Base-by-base conservation (phyloP, 2,797 vertebrate species). In the Sibirionetta formosa region DNA sequence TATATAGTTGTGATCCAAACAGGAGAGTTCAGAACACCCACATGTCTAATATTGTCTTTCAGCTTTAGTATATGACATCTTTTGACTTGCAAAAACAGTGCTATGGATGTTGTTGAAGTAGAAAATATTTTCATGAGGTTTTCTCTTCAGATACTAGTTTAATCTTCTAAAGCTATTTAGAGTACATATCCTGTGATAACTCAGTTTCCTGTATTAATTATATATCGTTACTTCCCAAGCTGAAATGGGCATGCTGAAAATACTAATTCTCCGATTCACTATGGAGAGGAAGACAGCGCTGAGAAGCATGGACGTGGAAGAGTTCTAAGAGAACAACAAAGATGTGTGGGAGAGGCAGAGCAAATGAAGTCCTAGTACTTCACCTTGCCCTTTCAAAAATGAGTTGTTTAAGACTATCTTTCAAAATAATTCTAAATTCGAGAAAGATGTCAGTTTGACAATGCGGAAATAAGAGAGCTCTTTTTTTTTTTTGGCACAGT, bases 161-260 rank as follows among this genome's bases (percentile, higher is more conserved):
- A 76, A 88, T 33, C 38, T 85, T 90, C 44, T 79, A 26, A n/a
- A 86, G 64, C 42, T 84, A 38, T 82, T 83, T 61, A 57, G 73
- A 78, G 51, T 54, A 35, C 2, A 1, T 50, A 35, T 46, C 77
- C 69, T 68, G 46, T 94, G 78, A 79, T 79, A 92, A 71, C 57
- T 88, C 54, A 75, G 31, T 90, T 91, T 92, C 57, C 86, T 81
- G 48, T 71, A 40, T 60, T 83, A 86, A 86, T 73, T 95, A 70
- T 61, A 64, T 17, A 3, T 46, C 0, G 0, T 86, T 88, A 56
- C 57, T 93, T 88, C 53, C 53, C 2, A 7, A 66, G 71, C n/a
- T 14, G 80, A 51, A 68, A 29, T 4, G 3, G 54, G 27, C n/a
- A 44, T 63, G 82, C 65, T 61, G 53, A 54, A 86, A 83, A 88